Base-by-base conservation (phyloP, 2,888 invertebrate species). In the Congeria kusceri region DNA sequence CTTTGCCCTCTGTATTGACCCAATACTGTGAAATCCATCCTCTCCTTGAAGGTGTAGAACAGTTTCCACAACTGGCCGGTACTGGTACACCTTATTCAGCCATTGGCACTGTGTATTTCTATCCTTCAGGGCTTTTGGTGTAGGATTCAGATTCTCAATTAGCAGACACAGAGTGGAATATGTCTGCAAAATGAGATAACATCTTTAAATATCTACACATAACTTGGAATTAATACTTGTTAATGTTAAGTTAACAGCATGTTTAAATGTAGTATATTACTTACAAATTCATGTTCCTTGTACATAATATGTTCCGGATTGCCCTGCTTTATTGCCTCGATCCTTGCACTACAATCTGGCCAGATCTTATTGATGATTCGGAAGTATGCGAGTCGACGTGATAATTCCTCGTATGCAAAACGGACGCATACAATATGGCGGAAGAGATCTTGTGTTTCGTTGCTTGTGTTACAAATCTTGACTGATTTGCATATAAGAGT, bases 281-380 rank as follows among this genome's bases (percentile, higher is more conserved):
- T 78, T 83, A 89, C 89, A 80, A 87, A 80, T 77, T 87, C 87
- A 61, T 86, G 72, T 20, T 82, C 74, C 9, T 75, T 59, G 29
- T 83, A 76, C 62, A 87, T 79, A 28, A 75, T 72, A 49, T 86
- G 82, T 1, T 80, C 75, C 3, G 83, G 76, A 20, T 75, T 74
- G 18, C 72, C 65, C 25, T 77, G 61, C 53, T 83, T 80, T n/a
- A 82, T 29, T 9, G 72, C 67, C 15, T 67, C 56, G 25, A 87
- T 85, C 11, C 56, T 70, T 0, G 44, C 32, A 20, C 84, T 75
- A 53, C 87, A 88, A 0, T 84, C 79, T 2, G 89, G 88, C 85
- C 88, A 87, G 18, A 84, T 78, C 23, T 70, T 63, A 25, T 82
- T 82, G 58, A 89, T 85, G 49, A 83, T 82, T 3, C 84, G 76